Evolutionary conservation across 2,797 vertebrate species (phyloP), one percentile per base, ranked within the genome.

Genomic region (Pipistrellus pygmaeus): DNA sequence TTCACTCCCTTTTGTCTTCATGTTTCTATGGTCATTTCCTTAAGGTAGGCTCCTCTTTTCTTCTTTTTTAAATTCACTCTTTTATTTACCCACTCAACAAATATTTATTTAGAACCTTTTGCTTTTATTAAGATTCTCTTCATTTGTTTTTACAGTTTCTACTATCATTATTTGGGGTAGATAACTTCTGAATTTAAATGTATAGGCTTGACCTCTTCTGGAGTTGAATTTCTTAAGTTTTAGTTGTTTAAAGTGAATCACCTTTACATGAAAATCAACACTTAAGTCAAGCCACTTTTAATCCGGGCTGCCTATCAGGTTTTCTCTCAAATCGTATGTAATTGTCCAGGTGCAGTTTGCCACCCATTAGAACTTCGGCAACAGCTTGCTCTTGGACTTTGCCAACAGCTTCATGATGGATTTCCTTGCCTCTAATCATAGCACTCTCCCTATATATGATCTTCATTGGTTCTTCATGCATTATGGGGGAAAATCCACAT

Each of bases 141-240:
- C 18, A 68, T 80, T 84, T 90, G 38, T 66, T 82, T 95, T 87
- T 41, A 91, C 18, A 69, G n/a, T 35, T 92, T 21, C 57, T 32
- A 41, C 7, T 88, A 2, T 86, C n/a, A 53, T 85, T 95, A 86
- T 35, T 55, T 91, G 23, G 73, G 48, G 6, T 76, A 38, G 55
- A 13, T 78, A 88, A 73, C 15, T 83, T 88, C 48, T 72, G 35
- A 89, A 77, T 83, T 93, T 87, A 86, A 89, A 76, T 85, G 60
- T 90, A 12, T 41, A 92, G 38, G 6, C n/a, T 13, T 81, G 21
- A 44, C 55, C 20, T 84, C 51, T 81, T 87, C 55, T 85, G 27
- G 30, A 73, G 23, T 86, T 64, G 69, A 80, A 62, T 57, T 53
- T 53, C 30, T 2, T 71, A 76, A 53, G 41, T 96, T 82, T 77